Evolutionary conservation across 2,797 vertebrate species (phyloP), one percentile per base, ranked within the genome.

Genomic region (Carduelis carduelis): DNA sequence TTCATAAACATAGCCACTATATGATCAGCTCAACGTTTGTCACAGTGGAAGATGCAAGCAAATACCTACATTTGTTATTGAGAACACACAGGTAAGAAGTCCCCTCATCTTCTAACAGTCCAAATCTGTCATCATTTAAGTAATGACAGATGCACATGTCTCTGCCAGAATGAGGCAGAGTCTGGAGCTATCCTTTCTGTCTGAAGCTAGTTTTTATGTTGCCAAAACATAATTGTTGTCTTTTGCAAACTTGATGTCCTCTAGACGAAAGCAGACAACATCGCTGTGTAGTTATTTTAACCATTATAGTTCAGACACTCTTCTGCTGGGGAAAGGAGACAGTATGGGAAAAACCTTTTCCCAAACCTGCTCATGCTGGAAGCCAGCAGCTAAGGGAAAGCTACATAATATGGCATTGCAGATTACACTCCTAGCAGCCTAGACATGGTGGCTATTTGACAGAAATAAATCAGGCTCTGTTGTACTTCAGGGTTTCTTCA

Each of bases 141-240:
- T 87, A 94, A 93, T 1, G 82, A 93, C 90, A 95, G 80, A 94
- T 14, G 3, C 59, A 65, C 11, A 35, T 0, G 20, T 57, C 63
- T 88, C 69, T 83, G 93, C 90, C 92, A 94, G 90, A 92, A 96
- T 96, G 96, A 95, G 93, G 70, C 93, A 96, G 95, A 95, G 93
- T 94, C 95, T 95, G 90, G 86, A 95, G 77, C 49, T 78, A 76
- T 70, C 57, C 39, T 15, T 81, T 90, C 80, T 86, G 88, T 96
- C 92, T 95, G 93, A 95, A 46, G 77, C 34, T 81, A 63, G 65
- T 23, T 88, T 87, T 91, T 86, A 75, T 21, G 39, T 47, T 96
- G 95, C 90, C 86, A 96, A 93, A 90, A 90, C 49, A 26, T 71
- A 92, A 83, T 68, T 53, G 26, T 41, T 72, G 59, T 65, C 89